Evolutionary conservation across 2,888 invertebrate species (phyloP).

Genomic region (Mesoligia furuncula): DNA sequence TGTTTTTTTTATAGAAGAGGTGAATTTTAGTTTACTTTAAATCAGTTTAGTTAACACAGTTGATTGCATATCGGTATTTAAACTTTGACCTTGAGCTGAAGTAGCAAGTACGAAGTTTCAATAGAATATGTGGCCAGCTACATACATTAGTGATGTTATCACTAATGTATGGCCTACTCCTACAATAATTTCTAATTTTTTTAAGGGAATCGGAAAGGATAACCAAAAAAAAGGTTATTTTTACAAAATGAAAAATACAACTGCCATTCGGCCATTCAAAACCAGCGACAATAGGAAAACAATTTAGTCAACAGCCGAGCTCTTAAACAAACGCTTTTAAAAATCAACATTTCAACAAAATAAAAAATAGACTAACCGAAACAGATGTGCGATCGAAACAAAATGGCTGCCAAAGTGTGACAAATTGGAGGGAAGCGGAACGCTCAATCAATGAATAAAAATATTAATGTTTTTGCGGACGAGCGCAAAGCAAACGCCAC

Average conservation of each 20-base stretch:
- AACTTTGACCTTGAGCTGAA: neutral
- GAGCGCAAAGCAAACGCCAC: slow-evolving; percentile 24
- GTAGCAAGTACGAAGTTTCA: neutral
- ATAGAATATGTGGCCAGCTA: neutral
- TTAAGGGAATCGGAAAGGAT: neutral
- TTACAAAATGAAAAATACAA: neutral
- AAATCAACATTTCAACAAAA: slow-evolving; percentile 13
- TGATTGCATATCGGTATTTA: neutral
- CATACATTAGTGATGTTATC: neutral
- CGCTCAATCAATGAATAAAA: slow-evolving; percentile 38
- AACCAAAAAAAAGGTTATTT: neutral
- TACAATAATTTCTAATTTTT: neutral
- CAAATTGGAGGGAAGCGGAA: slow-evolving; percentile 27
- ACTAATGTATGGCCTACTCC: neutral
- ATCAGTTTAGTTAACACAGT: neutral
- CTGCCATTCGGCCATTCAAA: neutral
- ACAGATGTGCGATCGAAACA: slow-evolving; percentile 34
- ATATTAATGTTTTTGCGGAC: slow-evolving; percentile 31
- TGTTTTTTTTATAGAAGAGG: neutral
- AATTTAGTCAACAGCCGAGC: neutral
- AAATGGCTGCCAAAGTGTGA: slow-evolving; percentile 40
- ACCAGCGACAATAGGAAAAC: neutral
- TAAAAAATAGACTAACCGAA: slow-evolving; percentile 1
- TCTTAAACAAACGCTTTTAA: neutral
- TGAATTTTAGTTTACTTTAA: neutral